Evolutionary conservation across 2,113 vertebrate species (phyloP).

Genomic region (Alexandromys fortis): DNA sequence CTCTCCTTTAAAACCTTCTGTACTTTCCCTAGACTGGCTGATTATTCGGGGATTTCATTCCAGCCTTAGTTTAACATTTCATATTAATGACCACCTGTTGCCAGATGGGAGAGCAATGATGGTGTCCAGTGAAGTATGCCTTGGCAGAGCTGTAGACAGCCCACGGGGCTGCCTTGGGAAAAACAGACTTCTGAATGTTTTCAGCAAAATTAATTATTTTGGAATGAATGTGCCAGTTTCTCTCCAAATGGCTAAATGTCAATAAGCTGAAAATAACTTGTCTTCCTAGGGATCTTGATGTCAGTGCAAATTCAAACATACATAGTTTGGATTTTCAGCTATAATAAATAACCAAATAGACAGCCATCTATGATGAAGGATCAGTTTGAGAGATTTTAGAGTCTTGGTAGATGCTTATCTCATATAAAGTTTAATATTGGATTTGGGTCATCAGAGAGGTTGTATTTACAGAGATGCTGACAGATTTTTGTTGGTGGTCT

Average conservation of each 20-base stretch:
- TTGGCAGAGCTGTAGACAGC: not conserved
- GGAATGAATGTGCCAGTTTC: constrained; percentile 57
- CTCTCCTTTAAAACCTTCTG: constrained; percentile 59
- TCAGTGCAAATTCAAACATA: constrained; percentile 9
- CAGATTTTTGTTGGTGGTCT: not conserved
- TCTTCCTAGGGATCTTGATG: constrained; percentile 48
- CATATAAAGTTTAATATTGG: not conserved
- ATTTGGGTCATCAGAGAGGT: not conserved
- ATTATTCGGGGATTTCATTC: constrained; percentile 71
- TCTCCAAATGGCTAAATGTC: constrained; percentile 57
- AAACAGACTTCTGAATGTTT: constrained; percentile 55
- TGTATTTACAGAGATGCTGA: not conserved
- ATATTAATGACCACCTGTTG: constrained; percentile 72
- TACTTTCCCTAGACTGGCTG: constrained; percentile 56
- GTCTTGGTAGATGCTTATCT: not conserved
- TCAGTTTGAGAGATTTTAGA: constrained; percentile 26
- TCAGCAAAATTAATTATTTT: constrained; percentile 73
- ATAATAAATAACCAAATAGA: constrained; percentile 34
- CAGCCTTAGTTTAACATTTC: constrained; percentile 60
- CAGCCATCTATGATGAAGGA: not conserved
- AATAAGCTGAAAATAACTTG: constrained; percentile 64
- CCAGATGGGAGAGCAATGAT: constrained; percentile 37
- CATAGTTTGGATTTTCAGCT: not conserved
- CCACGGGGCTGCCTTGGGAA: not conserved
- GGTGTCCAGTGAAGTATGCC: constrained; percentile 63